These are phyloP conservation scores for Archocentrus centrarchus DNA, from an alignment of 2,113 vertebrate species.

Conservation along the genomic window DNA sequence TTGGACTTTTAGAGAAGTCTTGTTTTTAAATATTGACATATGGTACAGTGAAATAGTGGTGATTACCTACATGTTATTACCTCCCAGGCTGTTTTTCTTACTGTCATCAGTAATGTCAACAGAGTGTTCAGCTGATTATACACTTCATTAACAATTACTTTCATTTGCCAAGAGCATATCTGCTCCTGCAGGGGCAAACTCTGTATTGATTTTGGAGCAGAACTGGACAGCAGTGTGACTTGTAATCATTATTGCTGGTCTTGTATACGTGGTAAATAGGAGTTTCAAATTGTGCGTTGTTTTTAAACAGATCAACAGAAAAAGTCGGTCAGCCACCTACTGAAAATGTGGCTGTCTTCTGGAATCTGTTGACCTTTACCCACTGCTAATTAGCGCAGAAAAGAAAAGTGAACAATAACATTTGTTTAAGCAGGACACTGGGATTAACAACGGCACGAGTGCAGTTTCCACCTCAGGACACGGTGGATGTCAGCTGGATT, in stretches of 20 bases:
- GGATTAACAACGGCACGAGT: not conserved
- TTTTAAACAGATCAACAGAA: not conserved
- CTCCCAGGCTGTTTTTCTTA: conserved; percentile 19
- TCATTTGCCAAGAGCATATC: conserved; percentile 30
- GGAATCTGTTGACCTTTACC: conserved; percentile 2
- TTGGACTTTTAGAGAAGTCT: accelerated
- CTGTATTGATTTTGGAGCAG: not conserved
- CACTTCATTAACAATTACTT: conserved; percentile 50
- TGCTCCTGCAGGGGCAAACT: conserved; percentile 4
- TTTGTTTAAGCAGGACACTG: conserved; percentile 1
- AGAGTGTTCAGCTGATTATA: conserved; percentile 48
- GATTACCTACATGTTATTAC: conserved; percentile 41
- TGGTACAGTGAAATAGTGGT: not conserved
- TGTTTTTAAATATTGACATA: not conserved
- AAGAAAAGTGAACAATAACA: conserved; percentile 13
- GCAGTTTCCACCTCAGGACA: conserved; percentile 20
- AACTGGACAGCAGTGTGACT: not conserved
- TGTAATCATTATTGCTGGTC: not conserved
- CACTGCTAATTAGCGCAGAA: conserved; percentile 38
- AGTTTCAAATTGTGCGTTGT: accelerated
- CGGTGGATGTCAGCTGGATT: conserved; percentile 38
- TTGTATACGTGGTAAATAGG: not conserved
- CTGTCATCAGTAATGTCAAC: conserved; percentile 50
- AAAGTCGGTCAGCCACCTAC: too few relatives aligned
- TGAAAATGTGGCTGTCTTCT: not conserved